A percentile compares a stretch with the other conserved stretches of the same genome.
These are phyloP conservation scores for Mesembrinibis cayennensis DNA, from an alignment of 2,113 vertebrate species.

Conservation along the genomic window DNA sequence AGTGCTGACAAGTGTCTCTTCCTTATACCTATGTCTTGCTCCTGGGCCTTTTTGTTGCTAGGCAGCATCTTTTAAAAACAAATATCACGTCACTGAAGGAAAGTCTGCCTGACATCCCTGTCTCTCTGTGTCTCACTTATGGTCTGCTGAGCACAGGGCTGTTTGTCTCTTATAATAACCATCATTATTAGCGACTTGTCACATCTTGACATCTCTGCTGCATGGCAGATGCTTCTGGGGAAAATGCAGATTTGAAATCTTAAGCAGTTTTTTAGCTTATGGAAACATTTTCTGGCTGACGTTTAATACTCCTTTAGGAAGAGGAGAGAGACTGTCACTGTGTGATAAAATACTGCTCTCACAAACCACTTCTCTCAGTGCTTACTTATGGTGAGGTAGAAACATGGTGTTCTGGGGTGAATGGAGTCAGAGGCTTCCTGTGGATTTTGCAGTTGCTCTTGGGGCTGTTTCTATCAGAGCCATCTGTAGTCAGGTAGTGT, in stretches of 20 bases:
- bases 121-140: neutral
- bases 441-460: neutral
- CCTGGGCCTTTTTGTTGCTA: neutral
- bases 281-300: neutral
- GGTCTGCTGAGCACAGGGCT: neutral
- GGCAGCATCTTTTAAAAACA: slow-evolving; percentile 25
- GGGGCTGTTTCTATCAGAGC: neutral
- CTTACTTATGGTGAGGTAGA: neutral
- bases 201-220: neutral
- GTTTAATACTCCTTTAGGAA: neutral
- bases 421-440: neutral
- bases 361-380: neutral
- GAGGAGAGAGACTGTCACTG: neutral
- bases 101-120: neutral
- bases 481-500: neutral
- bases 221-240: neutral
- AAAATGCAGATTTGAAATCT: neutral
- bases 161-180: neutral
- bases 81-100: neutral
- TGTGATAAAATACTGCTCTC: neutral
- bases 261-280: neutral
- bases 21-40: neutral
- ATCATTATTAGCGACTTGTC: neutral
- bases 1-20: neutral
- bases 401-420: neutral